These are phyloP conservation scores for Temnothorax longispinosus DNA, from an alignment of 1,140 invertebrate genomes.

Conservation along the genomic window DNA sequence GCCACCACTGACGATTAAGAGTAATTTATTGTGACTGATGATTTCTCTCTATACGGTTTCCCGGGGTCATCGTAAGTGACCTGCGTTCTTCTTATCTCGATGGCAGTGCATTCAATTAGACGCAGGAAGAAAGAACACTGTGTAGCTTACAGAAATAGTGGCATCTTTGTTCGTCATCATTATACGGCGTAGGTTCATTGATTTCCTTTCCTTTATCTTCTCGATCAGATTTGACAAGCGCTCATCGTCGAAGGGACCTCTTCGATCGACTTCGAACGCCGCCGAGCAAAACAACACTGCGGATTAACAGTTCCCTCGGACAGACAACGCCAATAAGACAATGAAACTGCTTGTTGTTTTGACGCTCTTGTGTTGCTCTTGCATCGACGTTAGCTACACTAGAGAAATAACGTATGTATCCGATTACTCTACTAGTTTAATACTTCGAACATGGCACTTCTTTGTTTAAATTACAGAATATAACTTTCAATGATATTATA, in stretches of 20 bases:
- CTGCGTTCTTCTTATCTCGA: constrained; percentile 70
- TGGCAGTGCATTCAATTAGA: constrained; percentile 71
- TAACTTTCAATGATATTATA: neutral
- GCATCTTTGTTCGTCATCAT: constrained; percentile 10
- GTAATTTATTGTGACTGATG: constrained; percentile 60
- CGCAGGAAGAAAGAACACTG: constrained; percentile 37
- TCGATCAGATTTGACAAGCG: constrained; percentile 44
- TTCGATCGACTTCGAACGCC: neutral
- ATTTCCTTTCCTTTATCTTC: neutral
- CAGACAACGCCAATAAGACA: constrained; percentile 33
- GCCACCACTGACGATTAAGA: constrained; percentile 19
- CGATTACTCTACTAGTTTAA: neutral
- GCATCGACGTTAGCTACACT: constrained; percentile 43
- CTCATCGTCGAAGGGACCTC: neutral
- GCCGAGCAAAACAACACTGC: neutral
- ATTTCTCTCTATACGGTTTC: constrained; percentile 47
- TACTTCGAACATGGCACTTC: neutral
- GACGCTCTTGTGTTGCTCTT: constrained; percentile 63
- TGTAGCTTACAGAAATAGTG: constrained; percentile 21
- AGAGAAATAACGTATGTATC: constrained; percentile 79
- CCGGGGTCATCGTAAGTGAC: constrained; percentile 74
- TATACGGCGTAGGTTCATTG: neutral
- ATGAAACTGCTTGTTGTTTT: constrained; percentile 69
- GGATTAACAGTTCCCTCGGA: neutral
- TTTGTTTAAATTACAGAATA: neutral